Evolutionary conservation across 2,797 vertebrate genomes (phyloP).

Genomic region (Zenarchopterus dispar): DNA sequence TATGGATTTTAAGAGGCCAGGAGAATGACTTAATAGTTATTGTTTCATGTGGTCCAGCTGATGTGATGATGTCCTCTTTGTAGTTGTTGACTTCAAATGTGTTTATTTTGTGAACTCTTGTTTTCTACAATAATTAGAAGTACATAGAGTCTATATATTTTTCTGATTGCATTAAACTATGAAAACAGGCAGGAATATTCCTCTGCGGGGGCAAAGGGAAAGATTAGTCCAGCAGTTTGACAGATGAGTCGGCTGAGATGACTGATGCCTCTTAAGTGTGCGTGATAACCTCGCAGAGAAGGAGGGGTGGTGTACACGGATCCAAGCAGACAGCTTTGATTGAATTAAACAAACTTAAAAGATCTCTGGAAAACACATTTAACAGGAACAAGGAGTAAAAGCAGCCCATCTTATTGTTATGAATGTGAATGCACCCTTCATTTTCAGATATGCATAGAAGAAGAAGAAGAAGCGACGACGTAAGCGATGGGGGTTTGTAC

Average conservation of each 20-base stretch:
- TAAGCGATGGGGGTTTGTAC: too few species aligned
- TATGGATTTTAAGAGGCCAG: conserved; percentile 59
- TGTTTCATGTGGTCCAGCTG: conserved; percentile 68
- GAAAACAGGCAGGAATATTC: conserved; percentile 5
- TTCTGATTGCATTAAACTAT: conserved; percentile 49
- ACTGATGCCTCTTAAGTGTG: not conserved
- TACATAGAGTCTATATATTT: conserved; percentile 11
- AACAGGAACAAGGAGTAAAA: too few species aligned
- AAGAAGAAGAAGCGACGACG: too few species aligned
- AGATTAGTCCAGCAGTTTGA: conserved; percentile 4
- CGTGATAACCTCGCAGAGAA: too few species aligned
- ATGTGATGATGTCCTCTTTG: conserved; percentile 72
- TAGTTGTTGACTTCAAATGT: conserved; percentile 56
- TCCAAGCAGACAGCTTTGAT: too few species aligned
- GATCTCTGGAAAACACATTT: too few species aligned
- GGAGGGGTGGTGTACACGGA: too few species aligned
- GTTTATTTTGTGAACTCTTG: conserved; percentile 66
- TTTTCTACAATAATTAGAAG: not conserved
- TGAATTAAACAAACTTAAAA: too few species aligned
- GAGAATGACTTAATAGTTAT: conserved; percentile 70
- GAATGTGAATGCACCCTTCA: too few species aligned
- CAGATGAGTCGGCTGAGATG: not conserved
- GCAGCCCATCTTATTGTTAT: too few species aligned
- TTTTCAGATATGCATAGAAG: too few species aligned
- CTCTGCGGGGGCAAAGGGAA: conserved; percentile 12